Base-by-base conservation (phyloP, 2,888 invertebrate species). In the Nezara viridula region DNA sequence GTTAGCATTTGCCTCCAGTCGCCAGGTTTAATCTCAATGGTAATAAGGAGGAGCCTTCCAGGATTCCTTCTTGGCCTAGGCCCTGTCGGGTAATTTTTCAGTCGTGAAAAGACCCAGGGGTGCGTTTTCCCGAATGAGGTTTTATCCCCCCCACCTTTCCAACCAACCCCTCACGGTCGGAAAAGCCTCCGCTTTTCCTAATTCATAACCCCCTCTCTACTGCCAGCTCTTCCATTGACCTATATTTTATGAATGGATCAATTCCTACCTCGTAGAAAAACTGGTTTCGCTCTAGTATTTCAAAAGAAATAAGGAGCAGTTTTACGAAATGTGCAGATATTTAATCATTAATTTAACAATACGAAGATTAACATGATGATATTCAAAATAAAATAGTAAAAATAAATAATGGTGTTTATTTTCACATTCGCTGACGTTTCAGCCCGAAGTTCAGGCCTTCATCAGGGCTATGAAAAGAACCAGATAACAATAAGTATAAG, bases 241-340 rank as follows among this genome's bases (percentile, higher is more conserved):
- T 44, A 81, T n/a, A 47, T 81, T 81, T 81, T 81, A 81, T 81
- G 81, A 81, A 81, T 81, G 81, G 44, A 81, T 81, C 81, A 40
- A 40, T 73, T 73, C 32, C 19, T 73, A 37, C 19, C 37, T 32
- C 66, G 32, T 73, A 73, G 66, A 37, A 37, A 7, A 73, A 5
- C 66, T 16, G 37, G 37, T 32, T 21, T 19, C 32, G 19, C 7
- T 2, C 37, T 19, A 14, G 27, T 16, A 4, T 60, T 27, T 4
- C 14, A n/a, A 60, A 60, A 27, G 14, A 27, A 60, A 60, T 60
- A 16, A 60, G 14, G 0, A 27, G 5, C 14, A n/a, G n/a, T 55
- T 55, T 55, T 3, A n/a, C n/a, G n/a, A 24, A 27, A 27, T 14
- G 16, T 27, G 27, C 27, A 27, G 27, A 5, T 60, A 27, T 27